These are phyloP conservation scores for Coreius guichenoti DNA, from an alignment of 2,797 vertebrate genomes.

Conservation along the genomic window DNA sequence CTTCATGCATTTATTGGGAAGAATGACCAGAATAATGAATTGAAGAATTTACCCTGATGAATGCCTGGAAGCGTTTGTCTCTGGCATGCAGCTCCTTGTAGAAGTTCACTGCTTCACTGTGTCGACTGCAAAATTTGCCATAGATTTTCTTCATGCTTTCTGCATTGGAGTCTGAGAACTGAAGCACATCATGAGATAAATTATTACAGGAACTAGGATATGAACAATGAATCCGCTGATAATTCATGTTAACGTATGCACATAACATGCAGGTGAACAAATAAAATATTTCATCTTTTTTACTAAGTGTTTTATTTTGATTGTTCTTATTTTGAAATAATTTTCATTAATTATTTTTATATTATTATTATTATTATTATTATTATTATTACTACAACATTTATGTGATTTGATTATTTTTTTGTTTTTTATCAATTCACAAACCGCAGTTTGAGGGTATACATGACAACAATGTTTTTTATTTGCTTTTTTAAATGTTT, in stretches of 20 bases:
- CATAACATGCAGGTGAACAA: not conserved
- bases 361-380: not conserved
- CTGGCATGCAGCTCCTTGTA: conserved; percentile 93
- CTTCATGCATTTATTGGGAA: not conserved
- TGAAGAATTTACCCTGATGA: conserved; percentile 84
- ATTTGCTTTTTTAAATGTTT: not conserved
- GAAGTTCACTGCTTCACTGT: conserved; percentile 92
- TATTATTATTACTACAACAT: not conserved
- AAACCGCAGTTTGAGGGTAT: not conserved
- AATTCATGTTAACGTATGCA: not conserved
- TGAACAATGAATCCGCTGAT: not conserved
- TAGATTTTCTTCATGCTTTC: conserved; percentile 92
- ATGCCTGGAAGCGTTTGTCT: conserved; percentile 95
- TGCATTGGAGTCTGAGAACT: conserved; percentile 92
- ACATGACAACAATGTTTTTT: not conserved
- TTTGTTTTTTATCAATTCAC: not conserved
- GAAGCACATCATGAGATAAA: conserved; percentile 40
- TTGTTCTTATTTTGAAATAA: not conserved
- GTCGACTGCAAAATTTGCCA: conserved; percentile 93
- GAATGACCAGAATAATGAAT: not conserved
- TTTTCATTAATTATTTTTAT: no score
- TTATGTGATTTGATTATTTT: not conserved
- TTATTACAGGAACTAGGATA: not conserved
- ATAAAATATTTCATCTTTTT: not conserved
- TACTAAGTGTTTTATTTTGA: not conserved